Percentiles rank a stretch among this genome's conserved stretches.
Evolutionary conservation across 1,140 invertebrate genomes (phyloP).

Genomic region (Caenorhabditis tropicalis): DNA sequence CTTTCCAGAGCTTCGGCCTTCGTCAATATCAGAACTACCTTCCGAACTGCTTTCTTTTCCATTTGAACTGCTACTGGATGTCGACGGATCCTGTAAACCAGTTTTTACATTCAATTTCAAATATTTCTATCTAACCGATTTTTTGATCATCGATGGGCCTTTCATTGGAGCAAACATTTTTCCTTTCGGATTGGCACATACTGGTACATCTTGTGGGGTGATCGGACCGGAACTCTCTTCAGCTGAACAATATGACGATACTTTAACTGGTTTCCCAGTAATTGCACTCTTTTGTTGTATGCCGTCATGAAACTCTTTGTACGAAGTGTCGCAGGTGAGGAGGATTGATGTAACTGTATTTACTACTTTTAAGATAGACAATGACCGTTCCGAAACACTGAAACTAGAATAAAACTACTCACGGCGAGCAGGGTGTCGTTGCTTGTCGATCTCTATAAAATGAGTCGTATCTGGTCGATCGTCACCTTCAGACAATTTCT

Average conservation of each 20-base stretch:
- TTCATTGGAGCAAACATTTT: not conserved
- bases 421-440: not conserved
- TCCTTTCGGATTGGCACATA: not conserved
- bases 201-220: not conserved
- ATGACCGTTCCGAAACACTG: too few species aligned
- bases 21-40: too few species aligned
- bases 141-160: not conserved
- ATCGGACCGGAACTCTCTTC: not conserved
- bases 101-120: too few species aligned
- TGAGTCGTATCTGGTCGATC: not conserved
- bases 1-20: not conserved
- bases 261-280: not conserved
- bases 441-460: not conserved
- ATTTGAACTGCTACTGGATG: too few species aligned
- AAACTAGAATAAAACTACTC: not conserved
- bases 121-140: too few species aligned
- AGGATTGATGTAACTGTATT: conserved; percentile 1
- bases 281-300: not conserved
- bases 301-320: not conserved
- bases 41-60: too few species aligned
- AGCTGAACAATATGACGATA: not conserved
- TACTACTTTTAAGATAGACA: too few species aligned
- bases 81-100: too few species aligned
- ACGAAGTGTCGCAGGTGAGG: not conserved
- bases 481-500: not conserved